phyloP scores from a whole-genome alignment of 1,140 invertebrate genomes.

The Vanessa tameamea region DNA sequence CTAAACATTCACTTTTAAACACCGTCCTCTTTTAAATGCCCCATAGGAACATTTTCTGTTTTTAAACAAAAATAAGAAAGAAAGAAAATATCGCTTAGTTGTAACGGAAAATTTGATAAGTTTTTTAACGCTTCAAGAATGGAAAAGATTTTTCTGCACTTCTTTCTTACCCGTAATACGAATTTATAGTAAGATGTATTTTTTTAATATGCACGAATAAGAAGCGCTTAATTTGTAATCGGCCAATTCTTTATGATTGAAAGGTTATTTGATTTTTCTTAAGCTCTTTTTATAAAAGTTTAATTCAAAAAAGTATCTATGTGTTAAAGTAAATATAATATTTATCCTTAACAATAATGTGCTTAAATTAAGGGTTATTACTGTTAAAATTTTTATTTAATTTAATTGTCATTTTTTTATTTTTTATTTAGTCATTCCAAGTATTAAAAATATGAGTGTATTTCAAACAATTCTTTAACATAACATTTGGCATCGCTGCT shows the following conservation, averaged over 20 bases:
- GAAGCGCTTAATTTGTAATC: too few relatives aligned
- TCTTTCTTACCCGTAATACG: neutral
- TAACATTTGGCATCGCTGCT: conserved; percentile 19
- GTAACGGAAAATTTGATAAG: conserved; percentile 1
- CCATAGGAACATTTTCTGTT: conserved; percentile 10
- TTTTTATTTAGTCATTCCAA: neutral
- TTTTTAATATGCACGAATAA: too few relatives aligned
- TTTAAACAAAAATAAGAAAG: conserved; percentile 13
- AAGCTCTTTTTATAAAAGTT: too few relatives aligned
- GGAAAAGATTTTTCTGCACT: neutral
- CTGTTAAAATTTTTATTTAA: too few relatives aligned
- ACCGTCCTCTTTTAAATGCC: conserved; percentile 21
- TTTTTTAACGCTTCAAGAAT: neutral
- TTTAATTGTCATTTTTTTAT: too few relatives aligned
- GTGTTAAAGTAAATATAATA: neutral
- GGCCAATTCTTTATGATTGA: too few relatives aligned
- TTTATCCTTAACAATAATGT: too few relatives aligned
- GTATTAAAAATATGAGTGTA: neutral
- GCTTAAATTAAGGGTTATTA: too few relatives aligned
- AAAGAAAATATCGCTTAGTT: neutral
- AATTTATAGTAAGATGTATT: too few relatives aligned
- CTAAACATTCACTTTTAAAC: conserved; percentile 29
- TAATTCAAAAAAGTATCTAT: neutral
- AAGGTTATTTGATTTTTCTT: too few relatives aligned
- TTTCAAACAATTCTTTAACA: neutral